Evolutionary conservation across 2,113 vertebrate species (phyloP).

Genomic region (Pristiophorus japonicus): DNA sequence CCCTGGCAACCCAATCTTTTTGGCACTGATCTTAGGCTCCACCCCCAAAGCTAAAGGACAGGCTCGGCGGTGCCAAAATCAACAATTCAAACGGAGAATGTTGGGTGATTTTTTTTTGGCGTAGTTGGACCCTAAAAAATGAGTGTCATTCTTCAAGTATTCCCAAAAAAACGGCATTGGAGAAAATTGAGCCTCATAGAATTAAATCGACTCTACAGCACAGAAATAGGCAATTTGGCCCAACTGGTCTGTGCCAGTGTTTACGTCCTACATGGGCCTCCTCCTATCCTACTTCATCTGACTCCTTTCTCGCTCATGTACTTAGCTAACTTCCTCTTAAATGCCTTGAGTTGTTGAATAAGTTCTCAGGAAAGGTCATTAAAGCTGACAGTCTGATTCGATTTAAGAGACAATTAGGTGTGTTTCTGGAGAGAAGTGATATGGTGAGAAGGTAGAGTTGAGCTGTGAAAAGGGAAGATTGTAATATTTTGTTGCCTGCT

Average conservation of each 20-base stretch:
- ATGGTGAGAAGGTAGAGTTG: background rate
- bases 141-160: no score
- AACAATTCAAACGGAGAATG: no score
- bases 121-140: no score
- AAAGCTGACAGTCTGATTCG: background rate
- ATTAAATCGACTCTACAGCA: background rate
- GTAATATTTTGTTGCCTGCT: background rate
- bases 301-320: background rate
- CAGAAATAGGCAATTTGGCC: background rate
- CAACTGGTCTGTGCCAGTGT: background rate
- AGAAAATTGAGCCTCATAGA: no score
- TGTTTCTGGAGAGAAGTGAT: background rate
- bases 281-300: background rate
- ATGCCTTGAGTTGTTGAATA: background rate
- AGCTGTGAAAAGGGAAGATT: background rate
- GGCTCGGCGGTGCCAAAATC: no score
- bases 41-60: no score
- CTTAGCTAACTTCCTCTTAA: background rate
- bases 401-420: background rate
- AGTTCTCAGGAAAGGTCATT: background rate
- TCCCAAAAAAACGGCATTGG: no score
- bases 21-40: no score
- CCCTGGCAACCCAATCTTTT: no score
- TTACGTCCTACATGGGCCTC: background rate
- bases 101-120: no score